Evolutionary conservation across 2,797 vertebrate species (phyloP).

Genomic region (Scyliorhinus canicula): DNA sequence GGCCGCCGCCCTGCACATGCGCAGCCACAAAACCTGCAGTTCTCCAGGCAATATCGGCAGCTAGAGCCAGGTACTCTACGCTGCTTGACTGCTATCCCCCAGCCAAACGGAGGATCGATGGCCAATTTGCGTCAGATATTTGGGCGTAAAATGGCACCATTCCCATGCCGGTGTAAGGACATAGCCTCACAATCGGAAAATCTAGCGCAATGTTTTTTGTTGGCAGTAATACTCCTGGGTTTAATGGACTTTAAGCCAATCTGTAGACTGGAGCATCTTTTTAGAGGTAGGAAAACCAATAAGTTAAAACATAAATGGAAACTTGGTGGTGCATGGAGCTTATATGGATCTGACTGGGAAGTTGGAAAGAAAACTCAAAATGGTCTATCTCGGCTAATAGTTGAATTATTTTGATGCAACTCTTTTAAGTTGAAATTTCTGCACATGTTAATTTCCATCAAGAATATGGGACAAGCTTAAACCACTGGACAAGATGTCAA

Average conservation of each 20-base stretch:
- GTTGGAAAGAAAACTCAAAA: not conserved
- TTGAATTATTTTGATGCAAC: not conserved
- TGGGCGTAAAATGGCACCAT: too few relatives aligned
- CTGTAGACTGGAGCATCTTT: not conserved
- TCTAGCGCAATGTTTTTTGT: too few relatives aligned
- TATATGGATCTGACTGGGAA: not conserved
- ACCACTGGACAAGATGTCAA: not conserved
- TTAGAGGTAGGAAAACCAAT: not conserved
- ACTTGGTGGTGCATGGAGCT: not conserved
- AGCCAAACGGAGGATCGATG: too few relatives aligned
- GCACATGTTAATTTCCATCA: not conserved
- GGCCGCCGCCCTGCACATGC: too few relatives aligned
- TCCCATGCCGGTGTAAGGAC: too few relatives aligned
- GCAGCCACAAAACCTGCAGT: too few relatives aligned
- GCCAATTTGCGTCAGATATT: too few relatives aligned
- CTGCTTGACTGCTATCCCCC: too few relatives aligned
- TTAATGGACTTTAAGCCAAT: not conserved
- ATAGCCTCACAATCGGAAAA: too few relatives aligned
- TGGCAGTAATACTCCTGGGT: not conserved
- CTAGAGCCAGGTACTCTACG: too few relatives aligned
- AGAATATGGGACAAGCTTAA: not conserved
- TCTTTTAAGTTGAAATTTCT: not conserved
- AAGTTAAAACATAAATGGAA: not conserved
- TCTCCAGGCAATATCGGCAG: too few relatives aligned
- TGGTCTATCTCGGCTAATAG: not conserved